Conservation (phyloP, 1,140 invertebrate species). For the Scaptomyza montana region DNA sequence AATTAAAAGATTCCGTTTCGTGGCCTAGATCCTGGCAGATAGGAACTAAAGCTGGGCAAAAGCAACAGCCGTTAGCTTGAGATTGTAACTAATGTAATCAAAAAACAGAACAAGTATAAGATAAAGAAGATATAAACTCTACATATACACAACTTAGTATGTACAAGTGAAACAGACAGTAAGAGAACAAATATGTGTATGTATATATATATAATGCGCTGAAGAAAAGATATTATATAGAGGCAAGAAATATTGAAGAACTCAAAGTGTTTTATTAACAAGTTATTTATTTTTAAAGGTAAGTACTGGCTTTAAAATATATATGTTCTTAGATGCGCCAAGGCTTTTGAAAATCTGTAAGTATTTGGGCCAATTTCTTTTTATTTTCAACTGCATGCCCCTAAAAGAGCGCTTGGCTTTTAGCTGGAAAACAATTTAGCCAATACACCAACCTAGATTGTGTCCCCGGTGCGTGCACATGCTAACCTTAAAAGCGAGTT, state of each 20-base stretch:
- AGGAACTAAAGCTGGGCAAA: conserved; percentile 3
- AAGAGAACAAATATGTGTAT: conserved; percentile 36
- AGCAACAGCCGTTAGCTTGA: conserved; percentile 39
- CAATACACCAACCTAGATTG: background rate
- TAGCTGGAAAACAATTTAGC: background rate
- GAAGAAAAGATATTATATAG: conserved; percentile 63
- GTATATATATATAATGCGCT: conserved; percentile 31
- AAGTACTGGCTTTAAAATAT: background rate
- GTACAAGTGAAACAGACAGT: conserved; percentile 57
- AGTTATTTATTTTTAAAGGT: background rate
- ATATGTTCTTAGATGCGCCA: too few relatives aligned
- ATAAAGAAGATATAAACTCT: conserved; percentile 43
- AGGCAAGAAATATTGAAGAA: conserved; percentile 44
- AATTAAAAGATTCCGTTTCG: conserved; percentile 49
- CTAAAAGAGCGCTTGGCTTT: too few relatives aligned
- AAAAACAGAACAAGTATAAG: conserved; percentile 52
- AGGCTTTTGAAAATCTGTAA: too few relatives aligned
- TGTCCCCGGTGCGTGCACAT: background rate
- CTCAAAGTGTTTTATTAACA: background rate
- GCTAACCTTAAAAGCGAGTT: too few relatives aligned
- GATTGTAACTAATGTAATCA: conserved; percentile 74
- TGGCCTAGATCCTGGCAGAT: conserved; percentile 15
- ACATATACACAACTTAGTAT: conserved; percentile 57
- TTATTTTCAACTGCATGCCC: background rate
- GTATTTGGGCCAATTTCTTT: too few relatives aligned